Base-by-base conservation (phyloP, 2,113 vertebrate species). In the Dendrocopos noguchii region DNA sequence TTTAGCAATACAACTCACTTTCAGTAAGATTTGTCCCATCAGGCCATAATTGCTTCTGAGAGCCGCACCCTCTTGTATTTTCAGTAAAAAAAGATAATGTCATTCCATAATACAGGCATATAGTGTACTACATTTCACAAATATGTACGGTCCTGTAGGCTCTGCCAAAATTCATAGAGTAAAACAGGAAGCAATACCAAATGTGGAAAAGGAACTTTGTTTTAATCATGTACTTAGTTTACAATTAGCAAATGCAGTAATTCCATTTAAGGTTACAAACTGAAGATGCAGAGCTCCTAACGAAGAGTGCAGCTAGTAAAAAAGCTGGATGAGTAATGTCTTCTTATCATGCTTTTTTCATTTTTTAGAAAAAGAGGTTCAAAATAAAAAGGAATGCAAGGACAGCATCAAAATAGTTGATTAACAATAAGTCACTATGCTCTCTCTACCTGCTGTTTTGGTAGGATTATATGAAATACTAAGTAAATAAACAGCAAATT, bases 241-340 rank as follows among this genome's bases (percentile, higher is more conserved):
- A 90, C 85, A 93, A 94, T 76, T 80, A 96, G 57, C 31, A 91
- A 92, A 85, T 0, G 0, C 47, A 80, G 47, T 84, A 80, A 92
- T 84, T 90, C 93, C 96, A 94, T 95, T 94, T 96, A 94, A 91
- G 94, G 95, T 50, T 88, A 81, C 18, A 92, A 85, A 95, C 53
- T 65, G 76, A 78, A 34, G 50, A 94, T 42, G 61, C 34, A 83
- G 76, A 83, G 60, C 73, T 70, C 61, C 39, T 56, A 84, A 87
- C 67, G 55, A 88, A 59, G 22, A 83, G 14, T 4, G 31, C n/a
- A 86, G 73, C 34, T 8, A 88, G n/a, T 47, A 73, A 87, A 66
- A 91, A 79, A 93, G 34, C 7, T 80, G 44, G 20, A 81, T 46
- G 29, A 90, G 29, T 78, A 70, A 72, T 27, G n/a, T 16, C 16